phyloP scores from a whole-genome alignment of 2,888 invertebrate species.

The Hesperia comma region DNA sequence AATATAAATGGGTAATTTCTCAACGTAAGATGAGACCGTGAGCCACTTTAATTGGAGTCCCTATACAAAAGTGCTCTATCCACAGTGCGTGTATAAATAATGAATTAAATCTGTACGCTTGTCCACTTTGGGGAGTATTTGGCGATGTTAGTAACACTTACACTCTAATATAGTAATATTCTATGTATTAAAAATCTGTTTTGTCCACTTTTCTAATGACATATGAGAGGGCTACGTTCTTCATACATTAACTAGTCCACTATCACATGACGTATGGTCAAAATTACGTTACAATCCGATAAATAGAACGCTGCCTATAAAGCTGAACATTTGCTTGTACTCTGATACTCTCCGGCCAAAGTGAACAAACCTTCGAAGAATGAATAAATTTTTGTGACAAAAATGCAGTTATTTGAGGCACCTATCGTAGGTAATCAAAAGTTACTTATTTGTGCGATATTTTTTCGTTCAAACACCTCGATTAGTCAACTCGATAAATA shows the following conservation, averaged over 20 bases:
- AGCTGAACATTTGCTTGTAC: conserved; percentile 30
- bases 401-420: conserved; percentile 66
- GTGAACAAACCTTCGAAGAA: conserved; percentile 36
- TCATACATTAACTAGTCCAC: conserved; percentile 27
- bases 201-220: background rate
- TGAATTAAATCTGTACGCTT: conserved; percentile 22
- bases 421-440: conserved; percentile 55
- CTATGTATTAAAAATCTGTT: conserved; percentile 28
- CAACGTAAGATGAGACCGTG: conserved; percentile 22
- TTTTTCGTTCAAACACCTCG: conserved; percentile 29
- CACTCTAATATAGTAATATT: conserved; percentile 20
- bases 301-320: conserved; percentile 28
- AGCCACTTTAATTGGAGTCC: conserved; percentile 29
- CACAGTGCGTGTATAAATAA: conserved; percentile 60
- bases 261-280: conserved; percentile 26
- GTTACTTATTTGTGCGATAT: conserved; percentile 67
- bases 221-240: conserved; percentile 15
- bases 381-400: conserved; percentile 65
- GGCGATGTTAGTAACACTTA: conserved; percentile 23
- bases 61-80: conserved; percentile 64
- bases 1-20: conserved; percentile 36
- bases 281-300: conserved; percentile 24
- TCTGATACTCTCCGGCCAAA: conserved; percentile 42
- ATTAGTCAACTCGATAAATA: conserved; percentile 28
- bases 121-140: conserved; percentile 35